phyloP scores from a whole-genome alignment of 2,888 invertebrate species.

The Cosmia trapezina region DNA sequence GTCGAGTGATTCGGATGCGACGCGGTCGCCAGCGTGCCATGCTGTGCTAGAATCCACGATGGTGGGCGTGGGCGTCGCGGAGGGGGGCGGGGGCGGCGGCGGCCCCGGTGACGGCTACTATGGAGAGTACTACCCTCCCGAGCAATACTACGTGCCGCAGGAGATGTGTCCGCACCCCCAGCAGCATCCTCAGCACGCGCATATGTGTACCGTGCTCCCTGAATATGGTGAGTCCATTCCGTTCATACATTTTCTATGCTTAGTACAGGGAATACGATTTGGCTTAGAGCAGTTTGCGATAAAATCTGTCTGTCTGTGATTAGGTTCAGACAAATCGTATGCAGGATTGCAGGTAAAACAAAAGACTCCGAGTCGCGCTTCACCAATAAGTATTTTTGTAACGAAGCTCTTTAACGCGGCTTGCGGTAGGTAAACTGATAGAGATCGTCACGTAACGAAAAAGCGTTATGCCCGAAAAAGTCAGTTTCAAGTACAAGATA shows the following conservation, averaged over 20 bases:
- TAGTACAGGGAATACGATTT: not conserved
- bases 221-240: slow-evolving; percentile 92
- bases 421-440: too few relatives aligned
- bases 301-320: not conserved
- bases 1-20: slow-evolving; percentile 75
- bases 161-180: slow-evolving; percentile 92
- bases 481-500: too few relatives aligned
- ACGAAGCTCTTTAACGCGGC: too few relatives aligned
- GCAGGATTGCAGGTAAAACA: too few relatives aligned
- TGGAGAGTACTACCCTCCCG: slow-evolving; percentile 91
- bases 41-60: slow-evolving; percentile 84
- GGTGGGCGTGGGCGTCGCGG: slow-evolving; percentile 89
- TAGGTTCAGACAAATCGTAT: not conserved
- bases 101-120: slow-evolving; percentile 85
- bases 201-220: slow-evolving; percentile 93
- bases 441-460: too few relatives aligned
- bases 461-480: too few relatives aligned
- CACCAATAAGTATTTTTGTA: too few relatives aligned
- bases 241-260: not conserved
- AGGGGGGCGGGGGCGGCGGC: slow-evolving; percentile 84
- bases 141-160: slow-evolving; percentile 90
- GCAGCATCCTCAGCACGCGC: slow-evolving; percentile 91
- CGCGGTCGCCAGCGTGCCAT: slow-evolving; percentile 81
- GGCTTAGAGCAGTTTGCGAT: not conserved
- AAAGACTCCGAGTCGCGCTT: too few relatives aligned